Evolutionary conservation across 2,113 vertebrate genomes (phyloP).

Genomic region (Chiloscyllium plagiosum): DNA sequence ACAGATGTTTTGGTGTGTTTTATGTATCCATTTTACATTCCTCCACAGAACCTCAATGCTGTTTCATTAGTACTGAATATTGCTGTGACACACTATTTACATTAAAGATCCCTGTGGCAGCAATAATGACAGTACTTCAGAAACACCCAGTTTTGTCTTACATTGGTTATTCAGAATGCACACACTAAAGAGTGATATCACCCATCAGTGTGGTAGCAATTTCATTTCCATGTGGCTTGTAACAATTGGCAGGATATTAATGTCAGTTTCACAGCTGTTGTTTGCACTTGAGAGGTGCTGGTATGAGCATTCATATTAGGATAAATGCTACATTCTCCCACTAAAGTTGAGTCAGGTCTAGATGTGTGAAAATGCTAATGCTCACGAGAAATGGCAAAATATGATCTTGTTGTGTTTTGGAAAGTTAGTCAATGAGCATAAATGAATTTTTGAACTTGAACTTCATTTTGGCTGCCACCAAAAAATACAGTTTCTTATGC

Average conservation of each 20-base stretch:
- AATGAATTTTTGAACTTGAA: neutral
- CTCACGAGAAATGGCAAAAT: neutral
- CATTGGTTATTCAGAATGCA: neutral
- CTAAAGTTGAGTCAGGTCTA: neutral
- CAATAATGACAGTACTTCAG: neutral
- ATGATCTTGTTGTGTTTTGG: neutral
- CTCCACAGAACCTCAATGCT: neutral
- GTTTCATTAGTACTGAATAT: neutral
- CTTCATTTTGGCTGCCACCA: neutral
- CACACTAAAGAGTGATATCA: neutral
- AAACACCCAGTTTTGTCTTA: neutral
- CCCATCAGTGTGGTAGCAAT: constrained; percentile 11
- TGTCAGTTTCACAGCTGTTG: constrained; percentile 3
- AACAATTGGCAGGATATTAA: constrained; percentile 25
- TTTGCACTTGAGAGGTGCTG: neutral
- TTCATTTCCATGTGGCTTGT: constrained; percentile 8
- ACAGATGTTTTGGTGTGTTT: neutral
- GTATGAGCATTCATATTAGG: neutral
- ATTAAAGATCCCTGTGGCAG: neutral
- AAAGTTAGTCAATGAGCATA: neutral
- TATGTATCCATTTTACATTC: neutral
- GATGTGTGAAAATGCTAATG: neutral
- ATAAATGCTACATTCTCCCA: neutral
- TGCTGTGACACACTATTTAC: neutral
- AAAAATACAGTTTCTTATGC: neutral